These are phyloP conservation scores for Batillaria attramentaria DNA, from an alignment of 1,140 invertebrate species.

Conservation along the genomic window DNA sequence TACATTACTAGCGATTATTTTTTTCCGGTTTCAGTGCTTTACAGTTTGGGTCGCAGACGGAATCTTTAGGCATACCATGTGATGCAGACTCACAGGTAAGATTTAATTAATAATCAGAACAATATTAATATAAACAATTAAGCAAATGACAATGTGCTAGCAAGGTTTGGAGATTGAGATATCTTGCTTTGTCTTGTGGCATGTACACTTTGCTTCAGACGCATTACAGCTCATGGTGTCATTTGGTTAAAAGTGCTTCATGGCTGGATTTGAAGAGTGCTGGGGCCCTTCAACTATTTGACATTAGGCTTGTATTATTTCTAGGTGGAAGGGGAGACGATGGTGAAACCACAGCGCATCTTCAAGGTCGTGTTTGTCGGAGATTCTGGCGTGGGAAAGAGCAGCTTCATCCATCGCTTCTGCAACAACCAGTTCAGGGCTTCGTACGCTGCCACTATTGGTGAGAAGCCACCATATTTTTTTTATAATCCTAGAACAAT, in stretches of 20 bases:
- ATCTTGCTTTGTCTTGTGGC: too few relatives aligned
- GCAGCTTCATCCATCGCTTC: constrained; percentile 76
- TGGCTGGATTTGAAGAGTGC: too few relatives aligned
- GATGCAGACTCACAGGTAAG: not conserved
- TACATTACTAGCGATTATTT: too few relatives aligned
- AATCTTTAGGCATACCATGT: not conserved
- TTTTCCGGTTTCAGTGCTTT: constrained; percentile 1
- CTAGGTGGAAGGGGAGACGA: constrained; percentile 12
- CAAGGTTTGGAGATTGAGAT: too few relatives aligned
- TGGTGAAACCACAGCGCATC: constrained; percentile 69
- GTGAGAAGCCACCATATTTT: constrained; percentile 51
- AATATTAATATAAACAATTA: too few relatives aligned
- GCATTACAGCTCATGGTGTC: too few relatives aligned
- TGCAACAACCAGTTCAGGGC: constrained; percentile 74
- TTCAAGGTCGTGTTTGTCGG: constrained; percentile 79
- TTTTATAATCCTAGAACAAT: not conserved
- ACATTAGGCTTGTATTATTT: too few relatives aligned
- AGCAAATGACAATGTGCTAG: too few relatives aligned
- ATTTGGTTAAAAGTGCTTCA: too few relatives aligned
- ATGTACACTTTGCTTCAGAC: too few relatives aligned
- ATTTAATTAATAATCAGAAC: not conserved
- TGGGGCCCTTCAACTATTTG: too few relatives aligned
- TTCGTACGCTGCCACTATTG: constrained; percentile 76
- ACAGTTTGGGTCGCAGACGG: constrained; percentile 17
- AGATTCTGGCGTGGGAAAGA: constrained; percentile 78